These are phyloP conservation scores for Andrena camellia DNA, from an alignment of 2,888 invertebrate genomes.

Conservation along the genomic window DNA sequence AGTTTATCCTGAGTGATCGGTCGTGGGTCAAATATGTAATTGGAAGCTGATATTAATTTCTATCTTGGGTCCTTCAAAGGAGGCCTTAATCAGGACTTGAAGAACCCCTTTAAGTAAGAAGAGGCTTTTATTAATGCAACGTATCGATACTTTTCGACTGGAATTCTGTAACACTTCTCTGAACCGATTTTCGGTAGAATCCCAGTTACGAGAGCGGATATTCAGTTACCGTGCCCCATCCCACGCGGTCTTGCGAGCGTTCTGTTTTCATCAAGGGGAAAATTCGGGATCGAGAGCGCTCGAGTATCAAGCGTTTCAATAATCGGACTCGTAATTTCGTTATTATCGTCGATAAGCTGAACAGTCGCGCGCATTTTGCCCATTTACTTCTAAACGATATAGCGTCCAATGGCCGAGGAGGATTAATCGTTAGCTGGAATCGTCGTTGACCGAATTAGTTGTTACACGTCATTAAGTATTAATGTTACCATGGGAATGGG, in stretches of 20 bases:
- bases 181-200: neutral
- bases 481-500: neutral
- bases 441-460: conserved; percentile 40
- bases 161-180: neutral
- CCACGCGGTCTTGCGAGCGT: neutral
- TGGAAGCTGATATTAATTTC: neutral
- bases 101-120: too few species aligned
- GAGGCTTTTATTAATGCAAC: neutral
- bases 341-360: neutral
- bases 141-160: neutral
- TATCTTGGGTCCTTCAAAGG: too few species aligned
- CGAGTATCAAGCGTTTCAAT: neutral
- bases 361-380: neutral
- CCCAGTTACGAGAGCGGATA: neutral
- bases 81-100: too few species aligned
- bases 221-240: neutral
- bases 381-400: conserved; percentile 18
- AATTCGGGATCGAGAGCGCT: conserved; percentile 6
- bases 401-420: conserved; percentile 15
- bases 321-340: conserved; percentile 18
- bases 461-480: conserved; percentile 37
- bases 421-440: conserved; percentile 39
- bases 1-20: neutral
- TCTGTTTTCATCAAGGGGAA: neutral
- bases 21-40: neutral